These are phyloP conservation scores for Paracyclopina nana DNA, from an alignment of 1,140 invertebrate genomes.

Conservation along the genomic window DNA sequence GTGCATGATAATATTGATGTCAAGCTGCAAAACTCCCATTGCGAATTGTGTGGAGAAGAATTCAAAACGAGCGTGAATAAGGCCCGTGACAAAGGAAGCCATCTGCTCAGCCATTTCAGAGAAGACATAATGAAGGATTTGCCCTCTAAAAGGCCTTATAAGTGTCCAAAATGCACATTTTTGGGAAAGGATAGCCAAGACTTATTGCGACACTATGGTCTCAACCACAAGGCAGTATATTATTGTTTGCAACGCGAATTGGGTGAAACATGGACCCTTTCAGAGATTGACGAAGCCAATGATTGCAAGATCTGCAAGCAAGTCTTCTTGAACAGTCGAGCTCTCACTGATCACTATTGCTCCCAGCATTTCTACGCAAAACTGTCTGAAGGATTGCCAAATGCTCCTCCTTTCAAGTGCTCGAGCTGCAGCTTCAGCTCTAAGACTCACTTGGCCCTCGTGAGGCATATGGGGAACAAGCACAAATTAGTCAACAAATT, in stretches of 20 bases:
- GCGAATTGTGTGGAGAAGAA: constrained; percentile 15
- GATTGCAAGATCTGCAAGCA: constrained; percentile 13
- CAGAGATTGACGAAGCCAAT: not conserved
- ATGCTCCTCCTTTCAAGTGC: constrained; percentile 10
- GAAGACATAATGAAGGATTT: not conserved
- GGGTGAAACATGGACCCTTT: not conserved
- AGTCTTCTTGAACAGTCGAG: constrained; percentile 7
- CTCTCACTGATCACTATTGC: constrained; percentile 12
- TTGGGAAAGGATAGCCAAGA: not conserved
- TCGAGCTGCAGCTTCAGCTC: constrained; percentile 7
- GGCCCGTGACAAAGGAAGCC: constrained; percentile 14
- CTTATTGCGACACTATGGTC: constrained; percentile 5
- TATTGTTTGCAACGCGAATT: constrained; percentile 5
- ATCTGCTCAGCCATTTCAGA: constrained; percentile 11
- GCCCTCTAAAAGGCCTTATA: constrained; percentile 3
- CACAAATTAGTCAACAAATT: constrained; percentile 8
- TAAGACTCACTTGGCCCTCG: constrained; percentile 1
- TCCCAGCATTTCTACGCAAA: constrained; percentile 2
- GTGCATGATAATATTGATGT: constrained; percentile 3
- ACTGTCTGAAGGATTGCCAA: constrained; percentile 1
- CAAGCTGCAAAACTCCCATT: not conserved
- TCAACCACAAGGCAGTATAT: constrained; percentile 10
- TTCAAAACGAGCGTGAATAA: constrained; percentile 13
- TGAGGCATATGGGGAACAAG: constrained; percentile 10
- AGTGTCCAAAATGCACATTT: constrained; percentile 13